Evolutionary conservation across 2,888 invertebrate genomes (phyloP), one percentile per base, ranked within the genome.

Genomic region (Orthonychiurus folsomi): DNA sequence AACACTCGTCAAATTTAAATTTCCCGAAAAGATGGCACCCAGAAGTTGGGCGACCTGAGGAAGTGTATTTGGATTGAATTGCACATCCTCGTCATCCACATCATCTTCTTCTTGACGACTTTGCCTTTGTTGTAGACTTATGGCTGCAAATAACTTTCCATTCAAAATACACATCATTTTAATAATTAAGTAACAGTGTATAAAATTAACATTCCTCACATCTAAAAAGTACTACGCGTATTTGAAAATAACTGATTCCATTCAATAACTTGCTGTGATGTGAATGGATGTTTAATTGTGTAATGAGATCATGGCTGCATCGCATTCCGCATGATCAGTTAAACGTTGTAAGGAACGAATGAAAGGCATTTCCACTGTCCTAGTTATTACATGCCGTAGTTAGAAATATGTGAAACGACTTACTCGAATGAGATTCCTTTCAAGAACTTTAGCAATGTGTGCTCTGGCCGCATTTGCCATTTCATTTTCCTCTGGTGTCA

Each of bases 41-140:
- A 73, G 63, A 59, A 73, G 69, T 63, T 71, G 70, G 2, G 69
- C 69, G 0, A 73, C 73, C 66, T 73, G 73, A 15, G 73, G 73
- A 2, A 73, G 59, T 1, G 69, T 68, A 37, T 70, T 69, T n/a
- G 73, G 73, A 62, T 69, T 69, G 1, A 70, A 62, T 0, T 68
- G 66, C 1, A 62, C 59, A 1, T 50, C 52, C 3, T 56, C 66
- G 15, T 50, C 63, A n/a, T 63, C 61, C 2, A 62, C 65, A 2
- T 68, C 66, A 15, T 63, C 67, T 23, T 62, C 69, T 0, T 66
- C 69, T 2, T 67, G 56, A n/a, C 56, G 56, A 37, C 56, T 55
- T 25, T 50, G 48, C 15, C 62, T 63, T n/a, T 66, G 59, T 26
- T 63, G 56, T 1, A 66, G 63, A 3, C 64, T 57, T 9, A 66